Base-by-base conservation (phyloP, 2,797 vertebrate species). In the Synanceia verrucosa region DNA sequence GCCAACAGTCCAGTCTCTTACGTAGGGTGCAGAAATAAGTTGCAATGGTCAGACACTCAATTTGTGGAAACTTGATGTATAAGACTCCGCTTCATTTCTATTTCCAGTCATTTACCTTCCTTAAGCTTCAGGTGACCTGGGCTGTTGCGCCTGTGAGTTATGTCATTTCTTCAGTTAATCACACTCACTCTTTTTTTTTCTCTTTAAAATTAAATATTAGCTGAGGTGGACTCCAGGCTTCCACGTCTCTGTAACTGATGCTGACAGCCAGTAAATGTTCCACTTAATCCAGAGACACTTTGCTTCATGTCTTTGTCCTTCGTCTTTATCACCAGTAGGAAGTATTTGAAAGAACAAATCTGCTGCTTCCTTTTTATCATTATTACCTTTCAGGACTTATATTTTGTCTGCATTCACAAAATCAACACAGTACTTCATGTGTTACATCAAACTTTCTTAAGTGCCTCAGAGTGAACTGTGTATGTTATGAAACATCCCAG, bases 41-140 rank as follows among this genome's bases (percentile, higher is more conserved):
- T 21, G 16, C 51, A 26, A 4, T 6, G 13, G 26, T 18, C 46
- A 13, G 24, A 43, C 21, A 0, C 14, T 9, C 50, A 41, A 41
- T 23, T 16, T 29, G 8, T 68, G 48, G 37, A 19, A 46, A 41
- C 39, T 18, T 37, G 14, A n/a, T 51, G 29, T 65, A 26, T 71
- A 48, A 66, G 68, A 68, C 29, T 73, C 56, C 24, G 53, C 51
- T 67, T 7, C 9, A 9, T 5, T 43, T 14, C 73, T 78, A 72
- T 77, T 84, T 75, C 14, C n/a, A 39, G 53, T 73, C 50, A 65
- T 48, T 39, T 58, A 33, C 24, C 44, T 65, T 52, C 3, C 16
- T 44, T 71, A 78, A 79, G 63, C 79, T 71, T 62, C 43, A 46
- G 33, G 50, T 29, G 41, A 53, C n/a, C 28, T 69, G 39, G 63